A percentile compares a stretch with the other conserved stretches of the same genome.
Conservation (phyloP, 2,113 vertebrate genomes). For the Clarias gariepinus region DNA sequence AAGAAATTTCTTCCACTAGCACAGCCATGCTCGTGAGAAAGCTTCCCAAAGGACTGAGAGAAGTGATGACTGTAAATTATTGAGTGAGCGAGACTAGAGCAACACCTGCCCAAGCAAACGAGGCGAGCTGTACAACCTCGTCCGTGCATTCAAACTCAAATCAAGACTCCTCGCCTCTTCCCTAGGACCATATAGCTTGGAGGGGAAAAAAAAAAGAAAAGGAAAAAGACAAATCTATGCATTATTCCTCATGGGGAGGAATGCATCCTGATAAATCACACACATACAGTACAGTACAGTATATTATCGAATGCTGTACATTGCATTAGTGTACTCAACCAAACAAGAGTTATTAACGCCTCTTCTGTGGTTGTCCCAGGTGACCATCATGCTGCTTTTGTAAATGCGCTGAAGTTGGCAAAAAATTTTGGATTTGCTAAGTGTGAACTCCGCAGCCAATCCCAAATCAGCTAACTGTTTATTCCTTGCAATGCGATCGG, state of each 20-base stretch:
- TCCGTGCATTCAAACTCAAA: background rate
- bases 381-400: constrained; percentile 7
- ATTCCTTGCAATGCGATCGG: constrained; percentile 20
- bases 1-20: background rate
- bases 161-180: background rate
- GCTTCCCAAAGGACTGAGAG: constrained; percentile 18
- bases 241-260: background rate
- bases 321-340: background rate
- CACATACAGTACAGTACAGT: background rate
- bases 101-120: constrained; percentile 41
- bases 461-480: constrained; percentile 47
- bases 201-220: background rate
- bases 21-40: constrained; percentile 2
- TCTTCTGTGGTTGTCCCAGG: constrained; percentile 29
- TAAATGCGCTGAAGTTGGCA: constrained; percentile 40
- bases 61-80: constrained; percentile 45
- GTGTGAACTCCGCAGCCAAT: constrained; percentile 39
- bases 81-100: constrained; percentile 39
- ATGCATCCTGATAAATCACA: background rate
- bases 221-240: background rate
- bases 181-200: background rate
- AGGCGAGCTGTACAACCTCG: constrained; percentile 14
- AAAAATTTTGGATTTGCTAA: constrained; percentile 49
- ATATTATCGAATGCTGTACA: constrained; percentile 4
- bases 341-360: constrained; percentile 18